Evolutionary conservation across 2,888 invertebrate species (phyloP).

Genomic region (Neoascia interrupta): DNA sequence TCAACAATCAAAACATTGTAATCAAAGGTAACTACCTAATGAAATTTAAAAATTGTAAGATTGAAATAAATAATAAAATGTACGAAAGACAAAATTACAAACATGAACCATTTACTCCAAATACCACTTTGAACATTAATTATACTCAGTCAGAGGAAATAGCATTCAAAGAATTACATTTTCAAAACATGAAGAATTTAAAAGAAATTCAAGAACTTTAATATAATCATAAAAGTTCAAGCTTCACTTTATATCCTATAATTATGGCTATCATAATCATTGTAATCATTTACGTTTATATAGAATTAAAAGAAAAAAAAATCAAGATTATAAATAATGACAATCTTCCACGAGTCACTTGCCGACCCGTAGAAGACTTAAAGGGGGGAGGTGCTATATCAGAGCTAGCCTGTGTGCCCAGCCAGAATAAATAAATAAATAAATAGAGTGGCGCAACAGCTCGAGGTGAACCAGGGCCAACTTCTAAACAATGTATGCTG

Average conservation of each 20-base stretch:
- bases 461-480: too few relatives aligned
- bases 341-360: neutral
- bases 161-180: conserved; percentile 4
- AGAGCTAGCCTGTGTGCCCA: too few relatives aligned
- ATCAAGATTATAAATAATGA: neutral
- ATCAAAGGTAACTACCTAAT: conserved; percentile 7
- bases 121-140: neutral
- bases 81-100: neutral
- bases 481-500: too few relatives aligned
- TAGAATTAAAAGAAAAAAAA: too few relatives aligned
- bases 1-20: conserved; percentile 8
- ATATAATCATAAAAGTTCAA: conserved; percentile 9
- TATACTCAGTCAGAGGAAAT: neutral
- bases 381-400: neutral
- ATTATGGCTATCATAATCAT: neutral
- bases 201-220: conserved; percentile 12
- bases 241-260: conserved; percentile 3
- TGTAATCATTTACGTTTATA: neutral
- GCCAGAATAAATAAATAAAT: too few relatives aligned
- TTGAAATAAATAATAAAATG: neutral
- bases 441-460: too few relatives aligned
- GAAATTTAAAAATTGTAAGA: neutral
- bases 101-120: neutral
- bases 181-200: neutral
- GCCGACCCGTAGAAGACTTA: neutral